These are phyloP conservation scores for Theocolax elegans DNA, from an alignment of 1,140 invertebrate genomes.

Conservation along the genomic window DNA sequence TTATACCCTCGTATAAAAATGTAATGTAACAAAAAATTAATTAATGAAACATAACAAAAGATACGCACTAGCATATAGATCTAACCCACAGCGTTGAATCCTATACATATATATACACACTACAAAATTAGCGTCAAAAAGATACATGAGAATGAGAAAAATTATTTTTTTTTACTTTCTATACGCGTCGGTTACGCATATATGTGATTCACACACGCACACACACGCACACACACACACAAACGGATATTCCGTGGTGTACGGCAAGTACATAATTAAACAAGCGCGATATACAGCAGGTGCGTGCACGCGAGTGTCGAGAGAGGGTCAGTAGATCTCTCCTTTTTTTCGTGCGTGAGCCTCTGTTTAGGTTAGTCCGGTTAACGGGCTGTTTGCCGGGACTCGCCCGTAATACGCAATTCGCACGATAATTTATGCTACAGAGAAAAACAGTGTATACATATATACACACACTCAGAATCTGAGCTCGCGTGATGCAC, in stretches of 20 bases:
- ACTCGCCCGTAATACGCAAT: constrained; percentile 10
- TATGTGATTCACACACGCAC: no score
- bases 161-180: background rate
- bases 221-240: no score
- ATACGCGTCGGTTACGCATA: background rate
- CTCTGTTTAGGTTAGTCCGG: background rate
- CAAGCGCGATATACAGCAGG: background rate
- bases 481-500: constrained; percentile 28
- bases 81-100: no score
- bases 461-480: constrained; percentile 4
- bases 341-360: background rate
- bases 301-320: background rate
- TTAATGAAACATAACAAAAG: no score
- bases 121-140: no score
- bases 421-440: constrained; percentile 35
- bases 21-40: no score
- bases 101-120: no score
- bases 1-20: no score
- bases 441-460: constrained; percentile 3
- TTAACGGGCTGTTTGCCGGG: constrained; percentile 1
- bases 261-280: no score
- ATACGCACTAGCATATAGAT: no score
- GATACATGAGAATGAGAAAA: no score
- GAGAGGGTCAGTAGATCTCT: no score
- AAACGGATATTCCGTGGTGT: background rate